These are phyloP conservation scores for Denticeps clupeoides DNA, from an alignment of 2,797 vertebrate species.

Conservation along the genomic window DNA sequence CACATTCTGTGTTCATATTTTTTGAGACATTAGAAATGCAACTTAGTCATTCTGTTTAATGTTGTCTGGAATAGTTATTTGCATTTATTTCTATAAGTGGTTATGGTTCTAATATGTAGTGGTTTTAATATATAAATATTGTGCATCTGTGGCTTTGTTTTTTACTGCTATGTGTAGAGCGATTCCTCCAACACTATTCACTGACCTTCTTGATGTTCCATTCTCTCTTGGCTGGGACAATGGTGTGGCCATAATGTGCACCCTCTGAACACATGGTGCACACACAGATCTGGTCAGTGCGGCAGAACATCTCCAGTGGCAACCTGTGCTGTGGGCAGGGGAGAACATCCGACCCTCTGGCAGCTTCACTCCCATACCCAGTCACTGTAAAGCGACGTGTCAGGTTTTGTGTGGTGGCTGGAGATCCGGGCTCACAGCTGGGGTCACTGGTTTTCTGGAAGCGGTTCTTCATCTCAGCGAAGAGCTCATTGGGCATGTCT, in stretches of 20 bases:
- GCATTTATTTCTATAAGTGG: no score
- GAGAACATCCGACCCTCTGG: conserved; percentile 13
- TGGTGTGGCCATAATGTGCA: conserved; percentile 46
- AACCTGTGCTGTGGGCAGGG: conserved; percentile 45
- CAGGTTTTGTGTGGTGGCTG: no score
- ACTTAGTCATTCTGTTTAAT: no score
- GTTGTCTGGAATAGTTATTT: no score
- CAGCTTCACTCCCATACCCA: not conserved
- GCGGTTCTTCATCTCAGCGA: conserved; percentile 51
- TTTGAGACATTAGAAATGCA: no score
- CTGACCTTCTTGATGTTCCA: conserved; percentile 57
- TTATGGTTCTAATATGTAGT: no score
- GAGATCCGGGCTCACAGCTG: no score
- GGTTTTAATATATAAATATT: no score
- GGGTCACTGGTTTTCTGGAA: no score
- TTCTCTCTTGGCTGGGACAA: conserved; percentile 44
- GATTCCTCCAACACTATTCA: not conserved
- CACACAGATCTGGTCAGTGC: conserved; percentile 44
- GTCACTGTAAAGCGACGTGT: conserved; percentile 24
- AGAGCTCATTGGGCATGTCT: conserved; percentile 38
- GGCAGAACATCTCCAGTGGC: conserved; percentile 52
- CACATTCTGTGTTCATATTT: no score
- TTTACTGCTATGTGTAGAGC: no score
- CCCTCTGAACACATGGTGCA: conserved; percentile 44
- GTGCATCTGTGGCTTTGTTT: no score